Base-by-base conservation (phyloP, 1,140 invertebrate species). In the Trichonephila clavata region DNA sequence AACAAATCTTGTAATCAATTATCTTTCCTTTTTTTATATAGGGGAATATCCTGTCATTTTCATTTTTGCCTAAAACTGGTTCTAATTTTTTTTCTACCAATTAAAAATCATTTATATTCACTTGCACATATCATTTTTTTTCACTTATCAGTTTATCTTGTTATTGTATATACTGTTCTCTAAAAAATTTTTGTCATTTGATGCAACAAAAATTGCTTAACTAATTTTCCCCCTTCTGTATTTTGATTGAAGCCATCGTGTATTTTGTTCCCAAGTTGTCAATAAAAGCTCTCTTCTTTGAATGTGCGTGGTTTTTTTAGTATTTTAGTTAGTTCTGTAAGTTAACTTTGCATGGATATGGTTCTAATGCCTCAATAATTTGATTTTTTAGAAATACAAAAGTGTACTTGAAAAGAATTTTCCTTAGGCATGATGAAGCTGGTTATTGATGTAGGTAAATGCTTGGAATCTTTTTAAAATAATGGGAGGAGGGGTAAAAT, bases 81-180 rank as follows among this genome's bases (percentile, higher is more conserved):
- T 59, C 60, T 43, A 7, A 18, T 61, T 60, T 86, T 80, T 93
- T 32, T 59, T 86, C 71, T 86, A 21, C 27, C 2, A 71, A 61
- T 57, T 32, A 59, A 16, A 77, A 43, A 60, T 80, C 65, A 80
- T 87, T 68, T 80, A 68, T 87, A 84, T 71, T 87, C 92, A 93
- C 92, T 93, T 93, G 92, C 92, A 93, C 92, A 93, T 93, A 93
- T 84, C 92, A 93, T 93, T 93, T 93, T 60, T 43, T 93, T 93
- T 93, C 92, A 93, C 84, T 87, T 86, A 24, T 80, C 92, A 87
- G 71, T 90, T 87, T 59, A 71, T 93, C 84, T 93, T 87, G 81
- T 93, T 93, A 92, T 50, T 93, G 92, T 93, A 93, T 93, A 93
- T 93, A 93, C 92, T 80, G 86, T 77, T 77, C 65, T 71, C 65